Evolutionary conservation across 2,797 vertebrate species (phyloP), one percentile per base, ranked within the genome.

Genomic region (Pangasius larnaudii): DNA sequence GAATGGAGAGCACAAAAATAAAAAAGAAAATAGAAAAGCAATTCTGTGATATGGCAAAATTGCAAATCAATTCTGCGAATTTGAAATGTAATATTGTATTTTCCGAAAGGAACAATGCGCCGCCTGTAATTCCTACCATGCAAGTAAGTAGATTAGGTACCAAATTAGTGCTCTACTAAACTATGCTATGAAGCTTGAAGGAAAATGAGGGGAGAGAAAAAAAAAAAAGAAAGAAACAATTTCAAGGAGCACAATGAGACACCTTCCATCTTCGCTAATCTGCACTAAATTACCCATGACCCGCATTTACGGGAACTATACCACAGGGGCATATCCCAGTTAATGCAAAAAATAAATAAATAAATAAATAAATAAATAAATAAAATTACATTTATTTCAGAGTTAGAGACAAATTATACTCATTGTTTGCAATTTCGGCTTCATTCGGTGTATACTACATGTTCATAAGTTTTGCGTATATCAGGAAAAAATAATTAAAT

Each of bases 401-500:
- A 74, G 59, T 74, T 63, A 82, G 39, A 83, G 58, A 71, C 46
- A 85, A 86, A 77, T 80, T 71, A 83, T 86, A 72, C 36, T n/a
- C 69, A 82, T 87, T 81, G 65, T 33, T 14, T 56, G n/a, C 33
- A 13, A 16, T 86, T 85, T 87, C 65, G 33, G 63, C 36, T 75
- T 58, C 36, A 42, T 72, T 72, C 51, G 67, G 27, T 51, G 18
- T 83, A 33, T 0, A 8, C 59, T 33, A 22, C 67, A 51, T 42
- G 67, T 71, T 33, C 9, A 51, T 19, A 14, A 65, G 27, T 30
- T 65, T 83, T 65, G 22, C 8, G 86, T 58, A 77, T 82, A 90
- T 88, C 89, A 78, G 84, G 82, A 84, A 87, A 87, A 87, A 86
- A 90, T 71, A 72, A 86, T 86, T 86, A 82, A 89, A 81, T 85